Percentiles rank a stretch among this genome's conserved stretches.
Conservation (phyloP, 1,140 invertebrate genomes). For the Cotesia vestalis region DNA sequence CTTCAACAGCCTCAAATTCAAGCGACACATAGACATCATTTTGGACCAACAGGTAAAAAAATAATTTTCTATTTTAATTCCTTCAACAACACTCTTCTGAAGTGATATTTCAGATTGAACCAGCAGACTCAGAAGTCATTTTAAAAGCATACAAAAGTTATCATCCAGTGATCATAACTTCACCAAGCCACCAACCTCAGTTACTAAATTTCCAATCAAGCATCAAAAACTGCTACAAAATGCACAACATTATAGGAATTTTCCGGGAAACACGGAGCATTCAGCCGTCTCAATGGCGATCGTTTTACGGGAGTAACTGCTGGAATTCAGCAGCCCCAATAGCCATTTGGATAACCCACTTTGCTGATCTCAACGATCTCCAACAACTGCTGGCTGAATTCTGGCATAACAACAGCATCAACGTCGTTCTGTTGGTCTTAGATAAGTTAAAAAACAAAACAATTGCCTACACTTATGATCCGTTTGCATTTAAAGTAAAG, state of each 20-base stretch:
- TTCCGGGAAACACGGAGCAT: neutral
- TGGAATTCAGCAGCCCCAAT: constrained; percentile 9
- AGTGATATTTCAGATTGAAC: no score
- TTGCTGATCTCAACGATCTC: neutral
- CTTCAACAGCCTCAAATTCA: neutral
- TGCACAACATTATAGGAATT: constrained; percentile 20
- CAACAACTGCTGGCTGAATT: constrained; percentile 25
- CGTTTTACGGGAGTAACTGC: constrained; percentile 1
- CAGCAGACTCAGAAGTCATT: neutral
- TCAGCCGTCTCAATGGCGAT: constrained; percentile 8
- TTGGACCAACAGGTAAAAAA: constrained; percentile 16
- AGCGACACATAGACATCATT: neutral
- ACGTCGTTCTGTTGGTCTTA: constrained; percentile 22
- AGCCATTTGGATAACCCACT: constrained; percentile 18
- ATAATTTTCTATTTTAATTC: no score
- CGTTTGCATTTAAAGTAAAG: constrained; percentile 14
- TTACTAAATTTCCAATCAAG: no score
- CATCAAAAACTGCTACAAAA: neutral
- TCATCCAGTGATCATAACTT: no score
- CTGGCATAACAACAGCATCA: constrained; percentile 26
- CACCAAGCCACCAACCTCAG: no score
- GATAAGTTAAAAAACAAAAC: neutral
- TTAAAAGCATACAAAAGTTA: neutral
- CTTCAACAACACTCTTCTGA: no score
- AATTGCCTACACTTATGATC: constrained; percentile 29